A percentile compares a stretch with the other conserved stretches of the same genome.
phyloP scores from a whole-genome alignment of 2,113 vertebrate species.

The Scomber colias region DNA sequence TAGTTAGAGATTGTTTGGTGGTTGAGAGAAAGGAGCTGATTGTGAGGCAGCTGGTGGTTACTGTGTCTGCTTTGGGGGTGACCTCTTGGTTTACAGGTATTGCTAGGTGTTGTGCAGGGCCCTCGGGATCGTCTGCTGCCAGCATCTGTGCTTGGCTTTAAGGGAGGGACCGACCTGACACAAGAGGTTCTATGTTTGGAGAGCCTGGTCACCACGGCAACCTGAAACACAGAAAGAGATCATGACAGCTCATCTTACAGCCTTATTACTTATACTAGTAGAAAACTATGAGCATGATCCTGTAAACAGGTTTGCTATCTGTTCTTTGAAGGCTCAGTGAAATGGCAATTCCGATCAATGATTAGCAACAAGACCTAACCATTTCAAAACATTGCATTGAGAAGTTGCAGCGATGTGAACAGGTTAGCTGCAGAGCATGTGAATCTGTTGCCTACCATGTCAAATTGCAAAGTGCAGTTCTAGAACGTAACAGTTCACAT shows the following conservation, averaged over 20 bases:
- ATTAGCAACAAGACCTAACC: no score
- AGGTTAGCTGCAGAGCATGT: no score
- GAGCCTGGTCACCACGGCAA: slow-evolving; percentile 38
- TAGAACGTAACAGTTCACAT: no score
- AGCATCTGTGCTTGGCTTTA: slow-evolving; percentile 29
- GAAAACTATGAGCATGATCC: background rate
- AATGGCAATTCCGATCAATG: background rate
- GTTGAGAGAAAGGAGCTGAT: slow-evolving; percentile 34
- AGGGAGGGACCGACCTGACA: slow-evolving; percentile 27
- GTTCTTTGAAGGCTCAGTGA: background rate
- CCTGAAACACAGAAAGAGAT: slow-evolving; percentile 49
- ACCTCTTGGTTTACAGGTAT: slow-evolving; percentile 33
- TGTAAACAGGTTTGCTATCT: background rate
- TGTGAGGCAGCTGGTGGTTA: slow-evolving; percentile 55
- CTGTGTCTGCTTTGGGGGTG: slow-evolving; percentile 32
- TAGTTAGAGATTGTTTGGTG: slow-evolving; percentile 20
- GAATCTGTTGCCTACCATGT: no score
- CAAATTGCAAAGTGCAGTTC: no score
- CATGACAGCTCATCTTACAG: background rate
- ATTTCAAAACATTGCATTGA: no score
- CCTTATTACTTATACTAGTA: background rate
- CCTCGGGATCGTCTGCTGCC: slow-evolving; percentile 19
- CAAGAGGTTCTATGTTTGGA: slow-evolving; percentile 46
- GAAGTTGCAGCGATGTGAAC: no score
- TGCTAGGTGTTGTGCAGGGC: slow-evolving; percentile 30